Evolutionary conservation across 2,797 vertebrate species (phyloP).

Genomic region (Heteromormyrus szaboi): DNA sequence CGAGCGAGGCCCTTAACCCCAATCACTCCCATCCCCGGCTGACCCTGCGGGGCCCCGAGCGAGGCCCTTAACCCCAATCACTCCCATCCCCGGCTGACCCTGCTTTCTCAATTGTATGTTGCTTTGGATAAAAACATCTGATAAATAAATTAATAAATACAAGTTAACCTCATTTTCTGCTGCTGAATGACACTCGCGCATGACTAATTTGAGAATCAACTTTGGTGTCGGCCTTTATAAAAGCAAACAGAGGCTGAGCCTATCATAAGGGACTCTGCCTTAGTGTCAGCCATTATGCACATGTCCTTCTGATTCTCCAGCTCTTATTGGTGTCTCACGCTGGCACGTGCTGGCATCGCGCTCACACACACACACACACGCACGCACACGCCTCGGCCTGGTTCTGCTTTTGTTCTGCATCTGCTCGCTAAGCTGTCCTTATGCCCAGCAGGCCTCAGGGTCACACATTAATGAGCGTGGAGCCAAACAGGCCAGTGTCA

Average conservation of each 20-base stretch:
- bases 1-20: no score
- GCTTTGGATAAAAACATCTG: not conserved
- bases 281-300: not conserved
- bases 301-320: not conserved
- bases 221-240: not conserved
- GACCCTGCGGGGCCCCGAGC: not conserved
- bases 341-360: not conserved
- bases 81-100: not conserved
- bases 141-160: not conserved
- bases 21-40: no score
- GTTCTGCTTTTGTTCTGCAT: not conserved
- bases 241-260: not conserved
- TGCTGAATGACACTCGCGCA: not conserved
- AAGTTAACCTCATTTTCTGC: not conserved
- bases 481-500: not conserved
- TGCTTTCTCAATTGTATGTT: not conserved
- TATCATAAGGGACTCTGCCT: not conserved
- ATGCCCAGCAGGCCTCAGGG: not conserved
- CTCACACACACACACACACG: not conserved
- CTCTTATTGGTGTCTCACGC: not conserved
- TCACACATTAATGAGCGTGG: not conserved
- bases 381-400: not conserved
- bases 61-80: not conserved
- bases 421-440: not conserved
- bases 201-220: not conserved